Percentiles rank a stretch among this genome's conserved stretches.
phyloP scores from a whole-genome alignment of 37 sponge, comb jelly and placozoan genomes.

The Haliclona indistincta region DNA sequence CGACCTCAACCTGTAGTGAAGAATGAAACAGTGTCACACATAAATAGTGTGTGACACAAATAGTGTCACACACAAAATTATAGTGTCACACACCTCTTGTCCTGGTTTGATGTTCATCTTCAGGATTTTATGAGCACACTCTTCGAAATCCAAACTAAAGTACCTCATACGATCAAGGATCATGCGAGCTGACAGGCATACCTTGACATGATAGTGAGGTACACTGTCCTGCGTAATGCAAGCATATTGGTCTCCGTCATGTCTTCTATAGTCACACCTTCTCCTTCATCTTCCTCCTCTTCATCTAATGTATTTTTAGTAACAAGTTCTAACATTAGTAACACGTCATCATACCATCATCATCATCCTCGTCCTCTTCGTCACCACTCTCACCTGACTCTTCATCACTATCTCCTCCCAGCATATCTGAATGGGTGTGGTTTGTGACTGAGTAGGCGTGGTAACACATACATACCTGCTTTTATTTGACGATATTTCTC shows the following conservation, averaged over 20 bases:
- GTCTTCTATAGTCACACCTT: conserved; percentile 77
- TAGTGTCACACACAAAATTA: neutral
- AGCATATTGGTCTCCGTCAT: conserved; percentile 72
- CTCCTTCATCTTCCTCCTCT: conserved; percentile 60
- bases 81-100: conserved; percentile 62
- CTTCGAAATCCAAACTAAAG: conserved; percentile 93
- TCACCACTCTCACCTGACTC: conserved; percentile 47
- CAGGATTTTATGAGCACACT: conserved; percentile 96
- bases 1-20: conserved; percentile 61
- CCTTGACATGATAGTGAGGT: conserved; percentile 96
- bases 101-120: conserved; percentile 80
- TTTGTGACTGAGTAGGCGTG: too few species aligned
- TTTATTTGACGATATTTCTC: conserved; percentile 81
- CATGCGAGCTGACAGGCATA: neutral
- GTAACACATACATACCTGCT: conserved; percentile 40
- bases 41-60: neutral
- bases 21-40: neutral
- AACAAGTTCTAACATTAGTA: conserved; percentile 5
- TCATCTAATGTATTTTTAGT: conserved; percentile 21
- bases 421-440: too few species aligned
- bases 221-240: conserved; percentile 83
- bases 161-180: neutral
- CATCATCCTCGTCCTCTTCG: conserved; percentile 56
- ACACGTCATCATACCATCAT: conserved; percentile 27
- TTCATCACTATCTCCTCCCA: conserved; percentile 71